phyloP scores from a whole-genome alignment of 1,140 invertebrate species.

The Parapsyche elsis region DNA sequence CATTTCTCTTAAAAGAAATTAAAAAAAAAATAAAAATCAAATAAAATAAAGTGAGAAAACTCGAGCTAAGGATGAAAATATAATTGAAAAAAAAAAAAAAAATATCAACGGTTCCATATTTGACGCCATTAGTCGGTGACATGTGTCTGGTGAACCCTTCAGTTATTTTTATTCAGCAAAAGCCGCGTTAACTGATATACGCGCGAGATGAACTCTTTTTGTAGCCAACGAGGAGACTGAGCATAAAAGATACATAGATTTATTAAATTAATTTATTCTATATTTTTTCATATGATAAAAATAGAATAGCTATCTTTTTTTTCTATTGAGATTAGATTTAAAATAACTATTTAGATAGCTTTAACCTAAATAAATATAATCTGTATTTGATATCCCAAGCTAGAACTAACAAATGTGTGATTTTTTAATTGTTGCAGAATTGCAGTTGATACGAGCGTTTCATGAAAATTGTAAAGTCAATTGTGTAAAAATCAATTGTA shows the following conservation, averaged over 20 bases:
- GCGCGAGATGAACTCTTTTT: background rate
- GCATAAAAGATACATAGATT: background rate
- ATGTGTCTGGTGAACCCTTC: slow-evolving; percentile 42
- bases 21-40: slow-evolving; percentile 2
- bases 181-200: slow-evolving; percentile 24
- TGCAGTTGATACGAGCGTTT: too few relatives aligned
- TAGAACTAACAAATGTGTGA: too few relatives aligned
- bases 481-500: too few relatives aligned
- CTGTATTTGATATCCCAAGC: too few relatives aligned
- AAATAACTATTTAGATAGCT: too few relatives aligned
- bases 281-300: background rate
- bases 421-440: too few relatives aligned
- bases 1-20: slow-evolving; percentile 4
- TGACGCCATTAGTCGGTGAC: slow-evolving; percentile 37
- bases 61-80: background rate
- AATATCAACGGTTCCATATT: slow-evolving; percentile 33
- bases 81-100: slow-evolving; percentile 6
- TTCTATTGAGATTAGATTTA: too few relatives aligned
- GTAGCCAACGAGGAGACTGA: background rate
- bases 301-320: too few relatives aligned
- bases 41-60: background rate
- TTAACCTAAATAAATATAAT: too few relatives aligned
- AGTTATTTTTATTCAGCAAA: slow-evolving; percentile 43
- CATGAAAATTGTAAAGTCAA: too few relatives aligned
- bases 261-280: background rate